Evolutionary conservation across 2,888 invertebrate genomes (phyloP).

Genomic region (Tanytarsus gracilentus): DNA sequence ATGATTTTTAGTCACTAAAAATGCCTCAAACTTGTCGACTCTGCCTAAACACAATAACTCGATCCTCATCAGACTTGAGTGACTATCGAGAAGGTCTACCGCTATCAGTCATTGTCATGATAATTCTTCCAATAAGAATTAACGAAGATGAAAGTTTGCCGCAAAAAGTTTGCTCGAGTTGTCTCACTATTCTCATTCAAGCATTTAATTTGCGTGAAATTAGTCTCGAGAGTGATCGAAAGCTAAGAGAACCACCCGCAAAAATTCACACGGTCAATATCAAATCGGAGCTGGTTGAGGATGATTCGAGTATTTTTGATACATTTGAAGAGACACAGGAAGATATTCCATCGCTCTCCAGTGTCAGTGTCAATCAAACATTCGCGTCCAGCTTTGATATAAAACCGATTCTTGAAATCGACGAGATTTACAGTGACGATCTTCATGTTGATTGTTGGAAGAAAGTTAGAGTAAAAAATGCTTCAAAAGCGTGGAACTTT

Average conservation of each 20-base stretch:
- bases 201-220: slow-evolving; percentile 9
- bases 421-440: neutral
- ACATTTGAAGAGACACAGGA: neutral
- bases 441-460: neutral
- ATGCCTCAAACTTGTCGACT: neutral
- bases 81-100: slow-evolving; percentile 11
- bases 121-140: slow-evolving; percentile 33
- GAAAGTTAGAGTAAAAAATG: neutral
- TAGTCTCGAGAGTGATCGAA: neutral
- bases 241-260: neutral
- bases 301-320: neutral
- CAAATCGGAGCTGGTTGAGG: neutral
- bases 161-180: slow-evolving; percentile 39
- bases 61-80: neutral
- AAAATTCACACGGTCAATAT: neutral
- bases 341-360: neutral
- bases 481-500: slow-evolving; percentile 6
- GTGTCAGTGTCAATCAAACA: neutral
- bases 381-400: neutral
- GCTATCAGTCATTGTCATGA: slow-evolving; percentile 7
- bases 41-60: no score
- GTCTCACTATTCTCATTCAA: slow-evolving; percentile 31
- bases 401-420: neutral
- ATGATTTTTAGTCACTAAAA: neutral
- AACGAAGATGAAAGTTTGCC: slow-evolving; percentile 34